Conservation (phyloP, 1,140 invertebrate genomes). For the Zelostemma sp. region DNA sequence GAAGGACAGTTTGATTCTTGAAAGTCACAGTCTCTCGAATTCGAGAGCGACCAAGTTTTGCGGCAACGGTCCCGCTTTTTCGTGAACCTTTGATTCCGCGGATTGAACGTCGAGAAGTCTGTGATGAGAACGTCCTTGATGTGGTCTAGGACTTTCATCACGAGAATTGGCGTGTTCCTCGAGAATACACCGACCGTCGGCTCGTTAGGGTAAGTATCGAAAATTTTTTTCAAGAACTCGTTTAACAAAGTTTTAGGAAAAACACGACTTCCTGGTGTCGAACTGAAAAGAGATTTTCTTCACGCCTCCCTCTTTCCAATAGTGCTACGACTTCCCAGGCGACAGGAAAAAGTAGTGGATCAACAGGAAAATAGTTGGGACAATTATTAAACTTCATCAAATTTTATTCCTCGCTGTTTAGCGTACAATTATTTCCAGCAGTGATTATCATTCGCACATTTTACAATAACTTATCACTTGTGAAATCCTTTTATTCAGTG, state of each 20-base stretch:
- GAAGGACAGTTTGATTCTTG: conserved; percentile 51
- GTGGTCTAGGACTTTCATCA: conserved; percentile 62
- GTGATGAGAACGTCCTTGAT: conserved; percentile 47
- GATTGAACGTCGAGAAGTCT: conserved; percentile 30
- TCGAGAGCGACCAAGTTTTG: conserved; percentile 49
- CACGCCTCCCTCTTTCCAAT: conserved; percentile 38
- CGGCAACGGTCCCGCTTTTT: conserved; percentile 67
- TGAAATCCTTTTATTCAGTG: too few relatives aligned
- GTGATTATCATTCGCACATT: too few relatives aligned
- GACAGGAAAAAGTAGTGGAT: conserved; percentile 4
- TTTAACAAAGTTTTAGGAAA: conserved; percentile 7
- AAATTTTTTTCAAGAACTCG: conserved; percentile 27
- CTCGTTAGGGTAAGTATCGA: conserved; percentile 38
- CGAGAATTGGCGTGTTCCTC: conserved; percentile 51
- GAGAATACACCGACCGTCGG: conserved; percentile 42
- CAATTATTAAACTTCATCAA: too few relatives aligned
- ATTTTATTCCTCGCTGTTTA: too few relatives aligned
- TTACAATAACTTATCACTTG: too few relatives aligned
- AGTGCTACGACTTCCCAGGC: conserved; percentile 13
- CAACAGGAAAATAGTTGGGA: conserved; percentile 6
- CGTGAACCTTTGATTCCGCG: conserved; percentile 58
- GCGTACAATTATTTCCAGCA: too few relatives aligned
- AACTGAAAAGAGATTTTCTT: conserved; percentile 43
- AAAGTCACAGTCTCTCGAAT: conserved; percentile 55
- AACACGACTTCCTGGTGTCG: conserved; percentile 39